Conservation (phyloP, 2,113 vertebrate species). For the Scalopus aquaticus region DNA sequence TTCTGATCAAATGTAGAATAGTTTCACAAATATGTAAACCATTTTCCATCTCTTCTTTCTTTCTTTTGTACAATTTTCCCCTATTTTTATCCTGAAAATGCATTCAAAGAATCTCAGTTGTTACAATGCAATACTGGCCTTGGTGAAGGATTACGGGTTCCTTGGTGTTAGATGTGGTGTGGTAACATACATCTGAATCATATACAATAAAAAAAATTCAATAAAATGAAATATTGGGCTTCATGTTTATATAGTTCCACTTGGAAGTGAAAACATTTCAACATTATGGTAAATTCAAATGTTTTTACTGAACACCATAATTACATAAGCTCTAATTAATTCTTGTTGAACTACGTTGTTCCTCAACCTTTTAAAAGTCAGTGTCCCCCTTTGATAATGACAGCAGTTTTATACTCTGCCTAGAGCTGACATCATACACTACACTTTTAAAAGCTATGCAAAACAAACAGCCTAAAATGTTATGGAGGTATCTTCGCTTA, state of each 20-base stretch:
- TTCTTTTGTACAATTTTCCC: background rate
- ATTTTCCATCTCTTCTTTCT: background rate
- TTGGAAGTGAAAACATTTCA: constrained; percentile 18
- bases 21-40: background rate
- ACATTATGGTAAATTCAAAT: background rate
- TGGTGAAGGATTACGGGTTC: too few relatives aligned
- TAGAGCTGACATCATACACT: background rate
- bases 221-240: background rate
- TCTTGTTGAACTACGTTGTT: constrained; percentile 37
- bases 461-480: too few relatives aligned
- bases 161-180: too few relatives aligned
- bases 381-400: background rate
- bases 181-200: too few relatives aligned
- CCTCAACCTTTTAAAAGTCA: constrained; percentile 25
- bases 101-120: background rate
- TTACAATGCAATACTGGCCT: constrained; percentile 7
- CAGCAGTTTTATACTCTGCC: background rate
- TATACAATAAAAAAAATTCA: too few relatives aligned
- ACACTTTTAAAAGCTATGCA: background rate
- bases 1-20: background rate
- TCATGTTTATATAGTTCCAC: background rate
- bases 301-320: background rate
- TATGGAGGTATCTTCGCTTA: background rate
- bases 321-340: background rate
- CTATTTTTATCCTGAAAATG: constrained; percentile 13